Evolutionary conservation across 2,113 vertebrate species (phyloP).

Genomic region (Thomomys bottae): DNA sequence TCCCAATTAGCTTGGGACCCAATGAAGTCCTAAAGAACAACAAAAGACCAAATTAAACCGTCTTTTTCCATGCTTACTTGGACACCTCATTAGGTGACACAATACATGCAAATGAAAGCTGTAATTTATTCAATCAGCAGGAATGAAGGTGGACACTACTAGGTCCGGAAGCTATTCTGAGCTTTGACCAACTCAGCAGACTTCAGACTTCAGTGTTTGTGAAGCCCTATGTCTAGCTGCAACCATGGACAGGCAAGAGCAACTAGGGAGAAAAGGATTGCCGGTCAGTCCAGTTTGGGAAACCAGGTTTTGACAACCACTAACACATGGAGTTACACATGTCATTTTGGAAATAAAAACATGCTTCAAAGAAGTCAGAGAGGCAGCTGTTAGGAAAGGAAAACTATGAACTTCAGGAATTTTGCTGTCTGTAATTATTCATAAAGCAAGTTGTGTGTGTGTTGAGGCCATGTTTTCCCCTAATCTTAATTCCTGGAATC

Average conservation of each 20-base stretch:
- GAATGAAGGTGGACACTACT: background rate
- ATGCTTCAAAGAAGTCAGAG: background rate
- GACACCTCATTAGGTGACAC: background rate
- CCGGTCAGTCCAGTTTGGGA: background rate
- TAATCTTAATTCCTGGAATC: background rate
- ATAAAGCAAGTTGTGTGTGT: too few species aligned
- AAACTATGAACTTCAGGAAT: background rate
- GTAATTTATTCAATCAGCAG: background rate
- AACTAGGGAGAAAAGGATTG: fast-evolving
- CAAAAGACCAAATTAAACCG: background rate
- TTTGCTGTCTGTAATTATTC: background rate
- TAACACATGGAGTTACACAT: background rate
- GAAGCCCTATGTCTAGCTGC: background rate
- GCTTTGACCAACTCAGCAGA: background rate
- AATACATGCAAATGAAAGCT: background rate
- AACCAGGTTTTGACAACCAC: background rate
- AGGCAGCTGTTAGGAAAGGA: background rate
- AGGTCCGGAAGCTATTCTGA: background rate
- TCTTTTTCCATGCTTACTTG: background rate
- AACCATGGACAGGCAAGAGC: background rate
- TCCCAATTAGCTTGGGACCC: background rate
- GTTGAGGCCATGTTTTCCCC: background rate
- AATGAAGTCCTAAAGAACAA: background rate
- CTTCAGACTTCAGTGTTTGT: background rate
- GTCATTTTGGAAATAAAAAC: background rate